These are phyloP conservation scores for Isurus oxyrinchus DNA, from an alignment of 2,113 vertebrate genomes.

Conservation along the genomic window DNA sequence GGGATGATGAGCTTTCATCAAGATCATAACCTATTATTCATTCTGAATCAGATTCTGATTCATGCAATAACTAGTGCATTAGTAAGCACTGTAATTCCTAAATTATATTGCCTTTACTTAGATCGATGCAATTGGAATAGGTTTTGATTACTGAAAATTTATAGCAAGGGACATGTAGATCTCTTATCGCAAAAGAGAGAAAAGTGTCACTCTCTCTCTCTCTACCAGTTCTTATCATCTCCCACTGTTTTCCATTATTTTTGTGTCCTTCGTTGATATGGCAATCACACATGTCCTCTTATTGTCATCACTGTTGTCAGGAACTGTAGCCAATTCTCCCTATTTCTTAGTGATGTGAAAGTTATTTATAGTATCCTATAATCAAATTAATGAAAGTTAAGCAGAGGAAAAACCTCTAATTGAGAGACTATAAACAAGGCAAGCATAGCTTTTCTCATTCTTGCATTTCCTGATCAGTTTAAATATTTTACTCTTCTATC, in stretches of 20 bases:
- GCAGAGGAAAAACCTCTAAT: not conserved
- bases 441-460: not conserved
- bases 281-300: not conserved
- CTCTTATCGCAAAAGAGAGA: not conserved
- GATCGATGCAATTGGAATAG: not conserved
- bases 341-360: not conserved
- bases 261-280: not conserved
- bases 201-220: no score
- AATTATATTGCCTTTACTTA: not conserved
- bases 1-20: not conserved
- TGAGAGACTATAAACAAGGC: not conserved
- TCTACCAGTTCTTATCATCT: no score
- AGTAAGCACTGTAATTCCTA: not conserved
- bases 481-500: not conserved
- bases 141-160: not conserved
- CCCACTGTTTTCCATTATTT: not conserved
- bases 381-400: not conserved
- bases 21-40: conserved; percentile 18
- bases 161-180: no score
- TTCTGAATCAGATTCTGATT: conserved; percentile 9
- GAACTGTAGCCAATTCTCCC: not conserved
- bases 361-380: not conserved
- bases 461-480: not conserved
- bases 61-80: not conserved
- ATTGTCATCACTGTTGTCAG: not conserved